phyloP scores from a whole-genome alignment of 2,113 vertebrate genomes.

The Megaceryle maxima region DNA sequence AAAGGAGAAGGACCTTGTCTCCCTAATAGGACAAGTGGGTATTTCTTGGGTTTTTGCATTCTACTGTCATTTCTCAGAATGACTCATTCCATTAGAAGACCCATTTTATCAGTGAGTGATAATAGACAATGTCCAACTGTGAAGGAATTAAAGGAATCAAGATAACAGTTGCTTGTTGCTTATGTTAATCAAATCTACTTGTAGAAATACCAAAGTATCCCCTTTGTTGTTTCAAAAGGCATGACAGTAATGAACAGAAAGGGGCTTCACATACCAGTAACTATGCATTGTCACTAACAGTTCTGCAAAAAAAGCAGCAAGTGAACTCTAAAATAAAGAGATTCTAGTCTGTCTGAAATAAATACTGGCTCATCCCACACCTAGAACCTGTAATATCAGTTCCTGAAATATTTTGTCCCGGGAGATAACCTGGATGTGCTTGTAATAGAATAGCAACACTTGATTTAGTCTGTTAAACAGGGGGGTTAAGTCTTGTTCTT shows the following conservation, averaged over 20 bases:
- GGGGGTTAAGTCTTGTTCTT: too few species aligned
- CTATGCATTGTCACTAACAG: background rate
- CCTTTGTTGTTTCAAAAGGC: background rate
- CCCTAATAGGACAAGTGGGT: background rate
- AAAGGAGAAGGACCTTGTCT: background rate
- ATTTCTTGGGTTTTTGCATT: background rate
- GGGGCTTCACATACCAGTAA: background rate
- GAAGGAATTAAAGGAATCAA: background rate
- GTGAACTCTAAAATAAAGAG: background rate
- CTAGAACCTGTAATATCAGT: accelerated
- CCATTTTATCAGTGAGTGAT: background rate
- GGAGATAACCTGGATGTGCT: accelerated
- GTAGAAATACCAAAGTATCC: background rate
- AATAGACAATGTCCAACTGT: background rate
- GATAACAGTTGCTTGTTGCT: background rate
- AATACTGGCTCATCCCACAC: background rate
- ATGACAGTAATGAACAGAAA: background rate
- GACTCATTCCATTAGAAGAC: background rate
- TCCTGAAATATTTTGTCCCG: accelerated
- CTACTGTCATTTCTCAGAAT: background rate
- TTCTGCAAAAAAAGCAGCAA: background rate
- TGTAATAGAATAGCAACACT: background rate
- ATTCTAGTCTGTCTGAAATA: accelerated
- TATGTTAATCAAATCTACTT: background rate
- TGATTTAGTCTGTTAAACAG: accelerated